phyloP scores from a whole-genome alignment of 2,888 invertebrate species.

The Lepeophtheirus nordmannii region DNA sequence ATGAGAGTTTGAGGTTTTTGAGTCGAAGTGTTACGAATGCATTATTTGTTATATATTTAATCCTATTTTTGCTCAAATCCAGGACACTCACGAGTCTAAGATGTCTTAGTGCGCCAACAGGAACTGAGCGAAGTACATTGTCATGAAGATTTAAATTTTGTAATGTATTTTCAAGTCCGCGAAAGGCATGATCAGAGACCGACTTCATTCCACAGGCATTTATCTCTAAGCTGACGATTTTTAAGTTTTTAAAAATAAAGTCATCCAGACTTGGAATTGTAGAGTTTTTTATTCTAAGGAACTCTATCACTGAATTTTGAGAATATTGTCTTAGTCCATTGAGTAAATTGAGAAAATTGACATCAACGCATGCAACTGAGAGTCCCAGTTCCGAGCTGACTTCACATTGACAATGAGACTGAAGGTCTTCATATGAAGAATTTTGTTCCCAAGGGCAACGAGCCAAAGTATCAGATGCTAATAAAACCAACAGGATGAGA shows the following conservation, averaged over 20 bases:
- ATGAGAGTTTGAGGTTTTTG: constrained; percentile 51
- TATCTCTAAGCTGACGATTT: constrained; percentile 51
- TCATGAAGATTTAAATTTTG: constrained; percentile 61
- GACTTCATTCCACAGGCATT: constrained; percentile 60
- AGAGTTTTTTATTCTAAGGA: not conserved
- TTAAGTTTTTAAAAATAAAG: constrained; percentile 18
- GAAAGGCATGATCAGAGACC: constrained; percentile 56
- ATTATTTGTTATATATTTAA: constrained; percentile 52
- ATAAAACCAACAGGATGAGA: too few relatives aligned
- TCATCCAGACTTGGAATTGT: not conserved
- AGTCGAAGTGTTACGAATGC: constrained; percentile 52
- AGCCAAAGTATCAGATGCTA: not conserved
- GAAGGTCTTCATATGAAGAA: not conserved
- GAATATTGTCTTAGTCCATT: not conserved
- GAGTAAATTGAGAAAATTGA: not conserved
- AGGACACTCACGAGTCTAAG: constrained; percentile 56
- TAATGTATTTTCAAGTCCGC: constrained; percentile 60
- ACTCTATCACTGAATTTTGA: constrained; percentile 2
- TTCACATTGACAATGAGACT: not conserved
- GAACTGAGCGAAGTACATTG: constrained; percentile 57
- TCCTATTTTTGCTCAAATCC: constrained; percentile 67
- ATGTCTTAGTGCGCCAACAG: constrained; percentile 51
- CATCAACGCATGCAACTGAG: not conserved
- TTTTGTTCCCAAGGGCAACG: constrained; percentile 3
- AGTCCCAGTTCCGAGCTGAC: not conserved